Conservation (phyloP, 1,140 invertebrate genomes). For the Temnothorax nylanderi region DNA sequence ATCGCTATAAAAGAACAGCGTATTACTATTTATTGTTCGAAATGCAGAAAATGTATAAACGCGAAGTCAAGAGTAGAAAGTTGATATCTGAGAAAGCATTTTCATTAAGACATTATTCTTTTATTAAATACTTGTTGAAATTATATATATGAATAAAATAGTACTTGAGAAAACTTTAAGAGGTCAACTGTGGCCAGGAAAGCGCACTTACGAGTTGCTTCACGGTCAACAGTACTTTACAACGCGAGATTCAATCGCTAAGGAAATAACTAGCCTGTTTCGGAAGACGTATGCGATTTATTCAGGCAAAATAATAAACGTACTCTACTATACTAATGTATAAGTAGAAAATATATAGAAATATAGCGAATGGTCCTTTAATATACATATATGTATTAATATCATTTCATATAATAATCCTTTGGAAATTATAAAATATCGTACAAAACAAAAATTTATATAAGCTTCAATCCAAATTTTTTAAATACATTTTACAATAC, state of each 20-base stretch:
- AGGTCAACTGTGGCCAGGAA: slow-evolving; percentile 26
- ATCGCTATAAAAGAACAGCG: too few relatives aligned
- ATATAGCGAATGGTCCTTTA: not conserved
- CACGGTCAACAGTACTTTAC: slow-evolving; percentile 27
- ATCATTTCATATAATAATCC: not conserved
- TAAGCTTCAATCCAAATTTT: not conserved
- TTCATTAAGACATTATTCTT: too few relatives aligned
- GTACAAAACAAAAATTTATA: not conserved
- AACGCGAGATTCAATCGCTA: slow-evolving; percentile 46
- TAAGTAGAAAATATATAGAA: not conserved
- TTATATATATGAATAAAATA: too few relatives aligned
- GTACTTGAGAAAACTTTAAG: slow-evolving; percentile 47
- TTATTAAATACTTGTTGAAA: too few relatives aligned
- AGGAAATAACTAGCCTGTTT: slow-evolving; percentile 48
- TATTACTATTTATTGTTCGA: too few relatives aligned
- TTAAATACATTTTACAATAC: not conserved
- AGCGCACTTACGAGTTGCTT: slow-evolving; percentile 53
- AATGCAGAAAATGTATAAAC: too few relatives aligned
- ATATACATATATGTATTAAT: not conserved
- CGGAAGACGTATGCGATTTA: slow-evolving; percentile 25
- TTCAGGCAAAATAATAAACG: not conserved
- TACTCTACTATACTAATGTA: not conserved
- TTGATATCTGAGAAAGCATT: too few relatives aligned
- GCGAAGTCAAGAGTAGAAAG: too few relatives aligned
- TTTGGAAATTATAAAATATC: not conserved